Evolutionary conservation across 2,888 invertebrate species (phyloP).

Genomic region (Bugulina stolonifera): DNA sequence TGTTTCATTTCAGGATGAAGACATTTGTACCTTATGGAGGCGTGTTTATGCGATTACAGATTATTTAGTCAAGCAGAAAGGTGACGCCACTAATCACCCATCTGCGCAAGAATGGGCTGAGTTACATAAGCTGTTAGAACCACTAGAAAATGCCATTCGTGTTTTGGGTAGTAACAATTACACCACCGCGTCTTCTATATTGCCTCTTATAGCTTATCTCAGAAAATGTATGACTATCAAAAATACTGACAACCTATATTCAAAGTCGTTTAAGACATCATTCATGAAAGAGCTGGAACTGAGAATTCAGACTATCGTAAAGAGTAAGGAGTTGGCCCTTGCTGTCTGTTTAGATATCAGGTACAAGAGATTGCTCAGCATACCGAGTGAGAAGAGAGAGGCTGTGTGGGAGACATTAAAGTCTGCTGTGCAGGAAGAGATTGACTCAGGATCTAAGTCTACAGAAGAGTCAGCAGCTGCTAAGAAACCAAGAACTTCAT

Average conservation of each 20-base stretch:
- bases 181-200: conserved; percentile 3
- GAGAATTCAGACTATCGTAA: background rate
- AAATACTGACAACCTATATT: background rate
- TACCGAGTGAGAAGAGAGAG: background rate
- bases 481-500: conserved; percentile 3
- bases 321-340: background rate
- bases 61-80: background rate
- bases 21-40: background rate
- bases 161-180: background rate
- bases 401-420: background rate
- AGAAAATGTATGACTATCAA: background rate
- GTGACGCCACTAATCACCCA: background rate
- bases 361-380: background rate
- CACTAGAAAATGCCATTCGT: background rate
- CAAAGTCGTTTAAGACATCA: background rate
- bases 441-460: background rate
- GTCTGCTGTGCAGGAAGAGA: background rate
- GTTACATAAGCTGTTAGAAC: conserved; percentile 1
- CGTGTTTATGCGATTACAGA: background rate
- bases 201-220: background rate
- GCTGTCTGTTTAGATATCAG: background rate
- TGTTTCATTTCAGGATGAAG: background rate
- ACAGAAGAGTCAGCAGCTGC: background rate
- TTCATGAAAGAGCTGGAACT: background rate
- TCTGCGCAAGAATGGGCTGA: background rate